phyloP scores from a whole-genome alignment of 2,113 vertebrate species.

The Menura novaehollandiae region DNA sequence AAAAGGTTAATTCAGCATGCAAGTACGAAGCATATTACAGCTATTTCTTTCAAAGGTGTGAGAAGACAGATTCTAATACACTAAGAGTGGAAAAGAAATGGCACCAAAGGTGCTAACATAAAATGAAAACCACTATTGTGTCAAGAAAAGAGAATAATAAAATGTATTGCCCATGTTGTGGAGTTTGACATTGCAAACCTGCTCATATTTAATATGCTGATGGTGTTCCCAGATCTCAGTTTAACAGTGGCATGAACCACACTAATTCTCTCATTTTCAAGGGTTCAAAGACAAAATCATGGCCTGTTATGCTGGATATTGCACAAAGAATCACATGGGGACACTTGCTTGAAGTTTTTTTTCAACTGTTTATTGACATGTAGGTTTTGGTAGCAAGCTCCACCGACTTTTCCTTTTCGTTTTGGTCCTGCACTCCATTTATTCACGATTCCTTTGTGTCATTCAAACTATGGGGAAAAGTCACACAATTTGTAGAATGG shows the following conservation, averaged over 20 bases:
- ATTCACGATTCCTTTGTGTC: background rate
- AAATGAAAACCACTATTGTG: background rate
- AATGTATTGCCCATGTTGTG: background rate
- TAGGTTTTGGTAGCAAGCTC: background rate
- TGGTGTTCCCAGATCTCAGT: background rate
- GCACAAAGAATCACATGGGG: background rate
- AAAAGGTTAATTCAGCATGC: background rate
- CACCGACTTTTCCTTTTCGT: background rate
- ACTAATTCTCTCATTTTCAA: background rate
- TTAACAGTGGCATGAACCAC: background rate
- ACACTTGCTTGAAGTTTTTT: background rate
- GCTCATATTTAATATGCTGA: background rate
- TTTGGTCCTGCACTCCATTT: background rate
- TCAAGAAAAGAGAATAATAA: background rate
- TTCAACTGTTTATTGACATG: background rate
- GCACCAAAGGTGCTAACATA: background rate
- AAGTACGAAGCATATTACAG: background rate
- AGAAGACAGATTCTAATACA: background rate
- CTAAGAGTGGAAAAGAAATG: background rate
- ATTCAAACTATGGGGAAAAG: background rate
- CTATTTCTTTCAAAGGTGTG: background rate
- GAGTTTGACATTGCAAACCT: background rate
- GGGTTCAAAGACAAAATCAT: background rate
- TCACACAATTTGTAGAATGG: accelerated
- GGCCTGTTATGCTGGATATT: background rate